Conservation (phyloP, 2,888 invertebrate species). For the Rhopalosiphum nymphaeae region DNA sequence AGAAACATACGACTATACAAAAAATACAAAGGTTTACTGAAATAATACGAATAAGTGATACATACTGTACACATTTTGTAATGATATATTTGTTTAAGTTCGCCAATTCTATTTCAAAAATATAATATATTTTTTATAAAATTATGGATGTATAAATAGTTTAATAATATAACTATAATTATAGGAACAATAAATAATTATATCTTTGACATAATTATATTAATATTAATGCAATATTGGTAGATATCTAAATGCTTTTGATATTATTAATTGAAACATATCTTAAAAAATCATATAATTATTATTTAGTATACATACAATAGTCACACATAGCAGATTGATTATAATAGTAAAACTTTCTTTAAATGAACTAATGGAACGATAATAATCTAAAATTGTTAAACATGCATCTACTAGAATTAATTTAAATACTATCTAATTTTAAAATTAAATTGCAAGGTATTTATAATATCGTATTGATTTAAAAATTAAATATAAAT, state of each 20-base stretch:
- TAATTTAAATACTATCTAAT: not conserved
- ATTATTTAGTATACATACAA: not conserved
- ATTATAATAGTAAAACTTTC: not conserved
- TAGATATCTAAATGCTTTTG: not conserved
- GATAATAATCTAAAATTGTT: not conserved
- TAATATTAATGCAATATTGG: not conserved
- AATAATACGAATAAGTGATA: not conserved
- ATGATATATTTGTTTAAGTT: not conserved
- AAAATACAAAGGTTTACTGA: not conserved
- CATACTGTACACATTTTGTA: not conserved
- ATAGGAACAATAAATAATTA: not conserved
- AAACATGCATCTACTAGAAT: not conserved
- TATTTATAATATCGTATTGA: not conserved
- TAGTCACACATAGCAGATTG: not conserved
- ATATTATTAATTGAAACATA: too few species aligned
- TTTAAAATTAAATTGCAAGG: not conserved
- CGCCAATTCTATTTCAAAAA: not conserved
- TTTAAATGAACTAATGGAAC: not conserved
- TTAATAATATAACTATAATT: not conserved
- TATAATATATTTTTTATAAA: not conserved
- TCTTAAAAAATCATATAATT: not conserved
- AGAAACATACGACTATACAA: not conserved
- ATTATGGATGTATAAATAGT: not conserved
- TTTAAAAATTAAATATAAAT: not conserved
- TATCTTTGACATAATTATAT: not conserved